Evolutionary conservation across 2,797 vertebrate species (phyloP).

Genomic region (Channallabes apus): DNA sequence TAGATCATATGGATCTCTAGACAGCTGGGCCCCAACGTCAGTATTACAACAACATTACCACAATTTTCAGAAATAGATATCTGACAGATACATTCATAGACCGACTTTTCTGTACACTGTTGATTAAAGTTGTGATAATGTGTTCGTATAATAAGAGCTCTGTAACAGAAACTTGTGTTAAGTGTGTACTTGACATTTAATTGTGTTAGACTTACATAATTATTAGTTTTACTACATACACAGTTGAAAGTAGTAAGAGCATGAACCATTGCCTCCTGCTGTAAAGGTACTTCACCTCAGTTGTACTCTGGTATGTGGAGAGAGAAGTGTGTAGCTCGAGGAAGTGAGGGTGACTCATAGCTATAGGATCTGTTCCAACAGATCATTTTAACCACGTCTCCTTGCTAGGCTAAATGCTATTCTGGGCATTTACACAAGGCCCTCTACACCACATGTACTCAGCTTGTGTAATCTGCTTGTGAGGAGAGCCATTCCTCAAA

Average conservation of each 20-base stretch:
- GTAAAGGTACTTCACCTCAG: conserved; percentile 26
- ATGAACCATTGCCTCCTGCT: neutral
- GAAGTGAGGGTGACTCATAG: conserved; percentile 55
- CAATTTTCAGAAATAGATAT: neutral
- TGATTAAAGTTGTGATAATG: conserved; percentile 4
- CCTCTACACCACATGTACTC: conserved; percentile 37
- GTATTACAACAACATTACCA: neutral
- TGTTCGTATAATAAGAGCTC: neutral
- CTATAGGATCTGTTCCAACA: conserved; percentile 48
- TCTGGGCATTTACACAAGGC: conserved; percentile 43
- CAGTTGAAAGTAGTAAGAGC: neutral
- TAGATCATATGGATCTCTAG: neutral
- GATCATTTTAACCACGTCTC: conserved; percentile 44
- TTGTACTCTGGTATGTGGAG: conserved; percentile 7
- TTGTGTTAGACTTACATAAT: neutral
- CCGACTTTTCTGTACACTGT: neutral
- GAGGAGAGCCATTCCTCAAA: conserved; percentile 31
- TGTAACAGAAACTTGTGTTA: neutral
- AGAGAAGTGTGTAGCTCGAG: conserved; percentile 31
- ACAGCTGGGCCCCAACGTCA: neutral
- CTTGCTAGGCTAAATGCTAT: conserved; percentile 42
- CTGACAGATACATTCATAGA: neutral
- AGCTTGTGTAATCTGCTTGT: conserved; percentile 50
- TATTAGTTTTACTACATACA: neutral
- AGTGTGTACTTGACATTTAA: neutral